Conservation (phyloP, 1,140 invertebrate genomes). For the Latrodectus geometricus region DNA sequence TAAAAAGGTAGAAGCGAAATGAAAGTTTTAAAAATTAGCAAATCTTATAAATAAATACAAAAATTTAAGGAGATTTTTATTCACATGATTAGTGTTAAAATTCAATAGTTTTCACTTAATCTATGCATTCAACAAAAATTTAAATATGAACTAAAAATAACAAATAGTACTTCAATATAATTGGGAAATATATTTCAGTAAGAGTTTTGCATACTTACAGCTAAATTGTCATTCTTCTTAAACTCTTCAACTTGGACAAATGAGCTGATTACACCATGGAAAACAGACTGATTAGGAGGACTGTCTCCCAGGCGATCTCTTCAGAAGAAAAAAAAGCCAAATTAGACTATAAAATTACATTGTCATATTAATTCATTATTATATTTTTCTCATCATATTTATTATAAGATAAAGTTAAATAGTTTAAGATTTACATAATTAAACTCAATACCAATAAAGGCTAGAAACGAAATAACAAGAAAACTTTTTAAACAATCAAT, state of each 20-base stretch:
- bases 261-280: conserved; percentile 86
- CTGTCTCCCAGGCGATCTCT: conserved; percentile 78
- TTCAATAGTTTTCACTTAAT: no score
- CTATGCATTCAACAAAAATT: no score
- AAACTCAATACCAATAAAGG: not conserved
- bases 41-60: no score
- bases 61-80: no score
- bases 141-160: no score
- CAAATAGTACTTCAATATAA: no score
- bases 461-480: not conserved
- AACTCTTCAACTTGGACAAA: conserved; percentile 84
- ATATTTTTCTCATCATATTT: no score
- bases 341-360: not conserved
- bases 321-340: not conserved
- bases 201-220: conserved; percentile 71
- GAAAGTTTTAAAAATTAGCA: no score
- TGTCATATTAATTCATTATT: no score
- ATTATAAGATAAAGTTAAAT: not conserved
- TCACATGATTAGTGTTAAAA: no score
- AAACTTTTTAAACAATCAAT: not conserved
- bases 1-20: no score
- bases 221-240: conserved; percentile 73
- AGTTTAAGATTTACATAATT: not conserved
- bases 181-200: no score
- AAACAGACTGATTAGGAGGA: conserved; percentile 75